Base-by-base conservation (phyloP, 2,888 invertebrate species). In the Pharmacophagus antenor region DNA sequence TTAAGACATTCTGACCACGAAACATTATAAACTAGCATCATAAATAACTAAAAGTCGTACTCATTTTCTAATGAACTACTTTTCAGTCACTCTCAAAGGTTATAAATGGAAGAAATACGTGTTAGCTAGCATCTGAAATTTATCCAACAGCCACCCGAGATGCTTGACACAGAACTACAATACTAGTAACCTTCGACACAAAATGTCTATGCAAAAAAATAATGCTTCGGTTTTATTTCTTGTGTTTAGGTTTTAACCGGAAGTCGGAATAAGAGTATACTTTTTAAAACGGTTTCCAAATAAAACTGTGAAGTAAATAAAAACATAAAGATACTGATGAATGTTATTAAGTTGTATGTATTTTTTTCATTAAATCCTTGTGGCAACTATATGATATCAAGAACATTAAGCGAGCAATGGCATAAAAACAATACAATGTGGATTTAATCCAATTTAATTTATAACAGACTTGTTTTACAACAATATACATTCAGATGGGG, bases 31-130 rank as follows among this genome's bases (percentile, higher is more conserved):
- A 12, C 2, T 31, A 31, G 31, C 31, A 31, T 31, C 15, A 37
- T n/a, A 15, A 37, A 37, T 37, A 37, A 37, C 37, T 15, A n/a
- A 37, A 37, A 37, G 37, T n/a, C n/a, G n/a, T 37, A n/a, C 4
- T 6, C n/a, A 44, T n/a, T n/a, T n/a, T n/a, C 42, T 48, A 56
- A 56, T 56, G 47, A 48, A 56, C 48, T 41, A 23, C 48, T 42
- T 17, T 23, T 37, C 4, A 58, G 46, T 58, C 31, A 52, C 37
- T 25, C 18, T 15, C 12, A 25, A 52, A 37, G 18, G n/a, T 52
- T 52, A 76, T 76, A 75, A 76, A 83, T 82, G 79, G 80, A 25
- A 47, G 52, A 52, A 58, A 58, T 52, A 58, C 58, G 25, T 37
- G 37, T 1, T 17, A 58, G 57, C 31, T 47, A 47, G 46, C 46